Percentiles rank a stretch among this genome's conserved stretches.
These are phyloP conservation scores for Lepus oiostolus DNA, from an alignment of 2,797 vertebrate genomes.

Conservation along the genomic window DNA sequence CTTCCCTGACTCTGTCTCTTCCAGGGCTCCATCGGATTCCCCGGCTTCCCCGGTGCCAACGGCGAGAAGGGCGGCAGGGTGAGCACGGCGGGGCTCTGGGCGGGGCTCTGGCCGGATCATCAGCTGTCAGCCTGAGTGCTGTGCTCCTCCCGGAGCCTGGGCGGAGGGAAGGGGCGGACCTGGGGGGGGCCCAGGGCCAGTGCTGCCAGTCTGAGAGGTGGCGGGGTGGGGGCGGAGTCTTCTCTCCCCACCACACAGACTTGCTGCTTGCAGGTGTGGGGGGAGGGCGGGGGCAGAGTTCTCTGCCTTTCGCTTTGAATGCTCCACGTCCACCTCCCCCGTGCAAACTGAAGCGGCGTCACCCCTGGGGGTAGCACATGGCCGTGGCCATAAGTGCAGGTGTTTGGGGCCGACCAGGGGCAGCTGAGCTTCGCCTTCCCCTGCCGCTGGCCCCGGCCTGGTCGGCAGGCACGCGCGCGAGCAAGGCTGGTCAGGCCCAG, in stretches of 20 bases:
- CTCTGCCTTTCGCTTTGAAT: accelerated
- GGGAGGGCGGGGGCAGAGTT: neutral
- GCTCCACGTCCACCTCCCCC: accelerated
- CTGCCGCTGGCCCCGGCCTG: neutral
- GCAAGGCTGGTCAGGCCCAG: accelerated
- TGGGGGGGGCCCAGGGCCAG: too few species aligned
- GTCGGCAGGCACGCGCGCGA: too few species aligned
- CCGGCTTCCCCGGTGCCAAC: constrained; percentile 97
- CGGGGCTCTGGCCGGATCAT: accelerated
- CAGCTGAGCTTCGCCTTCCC: too few species aligned
- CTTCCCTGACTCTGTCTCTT: constrained; percentile 55
- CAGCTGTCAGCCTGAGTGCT: too few species aligned
- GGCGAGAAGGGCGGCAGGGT: constrained; percentile 99
- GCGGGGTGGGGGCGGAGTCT: too few species aligned
- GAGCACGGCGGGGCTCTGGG: constrained; percentile 74
- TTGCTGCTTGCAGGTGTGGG: too few species aligned
- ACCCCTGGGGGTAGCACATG: neutral
- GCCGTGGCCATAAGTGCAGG: accelerated
- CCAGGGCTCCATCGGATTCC: constrained; percentile 97
- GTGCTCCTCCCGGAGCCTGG: too few species aligned
- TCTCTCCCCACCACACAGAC: too few species aligned
- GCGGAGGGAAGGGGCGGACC: too few species aligned
- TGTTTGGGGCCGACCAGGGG: too few species aligned
- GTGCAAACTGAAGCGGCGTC: too few species aligned
- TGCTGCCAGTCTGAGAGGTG: too few species aligned